phyloP scores from a whole-genome alignment of 2,113 vertebrate genomes.

The Petromus typicus region DNA sequence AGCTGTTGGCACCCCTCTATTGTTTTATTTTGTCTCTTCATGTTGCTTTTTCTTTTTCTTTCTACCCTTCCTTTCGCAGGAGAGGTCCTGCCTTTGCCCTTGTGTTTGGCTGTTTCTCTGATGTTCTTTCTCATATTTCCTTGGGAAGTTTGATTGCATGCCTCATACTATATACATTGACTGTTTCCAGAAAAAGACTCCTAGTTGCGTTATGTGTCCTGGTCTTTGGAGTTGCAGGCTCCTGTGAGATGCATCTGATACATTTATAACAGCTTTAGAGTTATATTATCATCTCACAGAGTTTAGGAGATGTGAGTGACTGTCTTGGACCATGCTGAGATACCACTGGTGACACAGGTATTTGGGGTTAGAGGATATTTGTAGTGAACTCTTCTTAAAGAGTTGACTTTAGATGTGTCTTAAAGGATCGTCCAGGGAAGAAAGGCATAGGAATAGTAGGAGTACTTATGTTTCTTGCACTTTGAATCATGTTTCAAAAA shows the following conservation, averaged over 20 bases:
- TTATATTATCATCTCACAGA: background rate
- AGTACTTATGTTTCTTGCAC: background rate
- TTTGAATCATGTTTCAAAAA: background rate
- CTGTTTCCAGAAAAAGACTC: background rate
- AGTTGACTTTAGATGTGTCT: background rate
- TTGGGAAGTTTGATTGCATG: constrained; percentile 16
- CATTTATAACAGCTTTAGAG: background rate
- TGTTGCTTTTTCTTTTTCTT: background rate
- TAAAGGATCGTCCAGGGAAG: background rate
- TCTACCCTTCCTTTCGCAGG: background rate
- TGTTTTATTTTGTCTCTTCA: background rate
- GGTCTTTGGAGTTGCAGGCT: background rate
- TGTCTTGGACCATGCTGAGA: background rate
- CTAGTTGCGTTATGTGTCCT: background rate
- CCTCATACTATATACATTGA: background rate
- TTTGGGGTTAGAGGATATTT: constrained; percentile 23
- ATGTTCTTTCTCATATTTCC: background rate
- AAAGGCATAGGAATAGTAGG: background rate
- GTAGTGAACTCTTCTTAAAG: background rate
- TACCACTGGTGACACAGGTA: background rate
- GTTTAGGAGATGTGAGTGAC: background rate
- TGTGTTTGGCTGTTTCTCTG: background rate
- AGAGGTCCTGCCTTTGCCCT: background rate
- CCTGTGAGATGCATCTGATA: background rate
- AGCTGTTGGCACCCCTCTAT: background rate